phyloP scores from a whole-genome alignment of 2,888 invertebrate species.

The Watsonalla cultraria region DNA sequence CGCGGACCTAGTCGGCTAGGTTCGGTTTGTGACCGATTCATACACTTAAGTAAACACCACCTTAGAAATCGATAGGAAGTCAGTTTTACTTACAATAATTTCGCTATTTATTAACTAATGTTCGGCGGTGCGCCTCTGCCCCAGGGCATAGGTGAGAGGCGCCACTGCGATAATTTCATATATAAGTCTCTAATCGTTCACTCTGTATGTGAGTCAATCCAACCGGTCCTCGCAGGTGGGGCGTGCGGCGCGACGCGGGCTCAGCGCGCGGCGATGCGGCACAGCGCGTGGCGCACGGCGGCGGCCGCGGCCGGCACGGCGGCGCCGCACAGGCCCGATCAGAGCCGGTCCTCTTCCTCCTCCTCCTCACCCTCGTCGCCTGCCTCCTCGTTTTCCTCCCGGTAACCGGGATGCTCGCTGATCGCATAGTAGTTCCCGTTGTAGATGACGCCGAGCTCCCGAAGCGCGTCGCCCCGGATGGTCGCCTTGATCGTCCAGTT shows the following conservation, averaged over 20 bases:
- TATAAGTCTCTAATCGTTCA: constrained; percentile 61
- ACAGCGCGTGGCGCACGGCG: constrained; percentile 63
- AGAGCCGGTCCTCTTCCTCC: constrained; percentile 85
- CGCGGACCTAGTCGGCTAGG: constrained; percentile 5
- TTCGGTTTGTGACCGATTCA: constrained; percentile 22
- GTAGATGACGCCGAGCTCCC: constrained; percentile 95
- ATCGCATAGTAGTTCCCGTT: constrained; percentile 97
- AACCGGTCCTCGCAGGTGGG: constrained; percentile 16
- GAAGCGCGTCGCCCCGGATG: constrained; percentile 92
- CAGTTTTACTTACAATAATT: constrained; percentile 73
- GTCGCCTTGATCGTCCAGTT: constrained; percentile 98
- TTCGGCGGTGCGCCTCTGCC: constrained; percentile 34
- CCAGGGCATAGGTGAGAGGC: constrained; percentile 28
- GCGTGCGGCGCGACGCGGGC: constrained; percentile 48
- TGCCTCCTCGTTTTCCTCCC: constrained; percentile 92
- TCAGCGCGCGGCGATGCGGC: constrained; percentile 61
- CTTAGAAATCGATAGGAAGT: constrained; percentile 75
- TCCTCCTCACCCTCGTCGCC: constrained; percentile 91
- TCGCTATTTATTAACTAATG: constrained; percentile 67
- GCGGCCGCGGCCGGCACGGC: constrained; percentile 66
- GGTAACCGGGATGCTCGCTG: constrained; percentile 96
- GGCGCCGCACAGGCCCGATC: constrained; percentile 78
- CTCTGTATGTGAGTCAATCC: constrained; percentile 33
- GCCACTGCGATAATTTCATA: constrained; percentile 52
- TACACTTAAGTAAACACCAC: constrained; percentile 54